Base-by-base conservation (phyloP, 2,888 invertebrate genomes). In the Pilophorus perplexus region DNA sequence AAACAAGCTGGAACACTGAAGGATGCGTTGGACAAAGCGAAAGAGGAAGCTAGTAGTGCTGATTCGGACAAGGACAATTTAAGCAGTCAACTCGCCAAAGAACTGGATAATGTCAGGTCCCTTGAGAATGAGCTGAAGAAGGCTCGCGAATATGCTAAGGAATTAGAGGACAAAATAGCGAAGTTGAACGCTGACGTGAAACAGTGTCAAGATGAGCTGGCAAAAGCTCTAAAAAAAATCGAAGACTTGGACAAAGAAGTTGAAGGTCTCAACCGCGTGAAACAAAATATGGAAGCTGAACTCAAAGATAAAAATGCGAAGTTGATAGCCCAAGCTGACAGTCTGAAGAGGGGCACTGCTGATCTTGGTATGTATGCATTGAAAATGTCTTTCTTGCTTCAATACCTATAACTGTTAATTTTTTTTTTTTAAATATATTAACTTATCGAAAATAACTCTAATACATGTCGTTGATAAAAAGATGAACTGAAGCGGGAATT, bases 181-280 rank as follows among this genome's bases (percentile, higher is more conserved):
- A 55, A 65, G 33, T 37, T 59, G 28, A 59, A 52, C 18, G 60
- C 27, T 14, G 25, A 50, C 23, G 22, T 28, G 8, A 60, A 40
- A 40, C 18, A 12, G 18, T 40, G 50, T 20, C 62, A 54, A 23
- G 55, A 64, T 6, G 50, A 55, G 22, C 33, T 67, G 16, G 23
- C 23, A 5, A 44, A 67, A 60, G 52, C 59, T 5, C 20, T 27
- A 40, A 52, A 50, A 23, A 48, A 40, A 14, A 27, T 52, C n/a
- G 44, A 44, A 2, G 64, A 67, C 18, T 22, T 55, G 0, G 50
- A 28, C 16, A 28, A 46, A 33, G 38, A 65, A 18, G n/a, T 65
- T 8, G 57, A 57, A 57, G 68, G 64, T n/a, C 27, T 57, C 27
- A 42, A 37, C 25, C 57, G 48, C 22, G 52, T 64, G 14, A 52